A percentile compares a stretch with the other conserved stretches of the same genome.
Evolutionary conservation across 2,797 vertebrate species (phyloP).

Genomic region (Halcyon smyrnensis): DNA sequence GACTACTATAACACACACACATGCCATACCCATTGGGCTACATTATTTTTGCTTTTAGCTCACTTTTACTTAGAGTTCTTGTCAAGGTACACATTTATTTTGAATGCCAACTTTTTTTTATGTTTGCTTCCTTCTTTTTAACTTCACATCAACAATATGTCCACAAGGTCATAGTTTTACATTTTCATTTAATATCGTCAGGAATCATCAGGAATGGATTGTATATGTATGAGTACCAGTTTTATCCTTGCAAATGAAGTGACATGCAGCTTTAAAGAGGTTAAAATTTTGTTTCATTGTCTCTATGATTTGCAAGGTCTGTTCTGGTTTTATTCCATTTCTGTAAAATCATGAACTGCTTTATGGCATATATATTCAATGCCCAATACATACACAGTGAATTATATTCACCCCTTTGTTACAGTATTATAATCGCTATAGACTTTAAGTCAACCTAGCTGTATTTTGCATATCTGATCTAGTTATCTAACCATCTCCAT

Average conservation of each 20-base stretch:
- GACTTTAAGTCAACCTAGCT: background rate
- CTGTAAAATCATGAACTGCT: background rate
- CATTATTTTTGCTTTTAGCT: background rate
- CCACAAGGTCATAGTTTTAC: background rate
- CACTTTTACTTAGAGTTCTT: background rate
- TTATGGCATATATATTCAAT: background rate
- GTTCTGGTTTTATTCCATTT: background rate
- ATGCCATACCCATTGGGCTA: background rate
- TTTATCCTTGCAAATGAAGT: background rate
- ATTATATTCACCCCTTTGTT: background rate
- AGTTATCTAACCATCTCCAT: conserved; percentile 7
- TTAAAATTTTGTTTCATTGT: background rate
- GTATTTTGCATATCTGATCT: background rate
- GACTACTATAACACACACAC: background rate
- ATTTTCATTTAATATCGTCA: background rate
- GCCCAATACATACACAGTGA: background rate
- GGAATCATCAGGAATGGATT: background rate
- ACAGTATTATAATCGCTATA: background rate
- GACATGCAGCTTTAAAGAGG: background rate
- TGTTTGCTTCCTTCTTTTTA: background rate
- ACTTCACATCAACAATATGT: background rate
- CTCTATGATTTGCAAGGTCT: conserved; percentile 5
- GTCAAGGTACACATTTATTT: background rate
- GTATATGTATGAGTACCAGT: background rate
- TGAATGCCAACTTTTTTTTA: background rate